phyloP scores from a whole-genome alignment of 2,113 vertebrate genomes.

The Sminthopsis crassicaudata region DNA sequence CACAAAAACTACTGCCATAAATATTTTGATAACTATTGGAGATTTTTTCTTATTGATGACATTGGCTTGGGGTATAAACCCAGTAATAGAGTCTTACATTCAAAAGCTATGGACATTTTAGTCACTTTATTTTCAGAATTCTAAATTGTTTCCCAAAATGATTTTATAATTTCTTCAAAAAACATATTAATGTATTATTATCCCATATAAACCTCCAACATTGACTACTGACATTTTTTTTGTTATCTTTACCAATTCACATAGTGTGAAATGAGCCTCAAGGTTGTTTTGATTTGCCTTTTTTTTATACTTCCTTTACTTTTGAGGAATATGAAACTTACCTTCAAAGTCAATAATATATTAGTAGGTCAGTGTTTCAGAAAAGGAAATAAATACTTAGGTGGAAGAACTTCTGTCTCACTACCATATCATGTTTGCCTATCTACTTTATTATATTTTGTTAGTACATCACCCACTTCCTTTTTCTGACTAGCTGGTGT shows the following conservation, averaged over 20 bases:
- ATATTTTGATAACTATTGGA: too few species aligned
- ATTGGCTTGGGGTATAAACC: too few species aligned
- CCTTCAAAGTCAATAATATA: neutral
- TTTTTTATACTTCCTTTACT: neutral
- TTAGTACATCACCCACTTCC: neutral
- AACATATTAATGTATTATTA: neutral
- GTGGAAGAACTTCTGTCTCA: neutral
- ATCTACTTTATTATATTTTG: neutral
- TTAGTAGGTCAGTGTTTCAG: neutral
- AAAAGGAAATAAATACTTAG: neutral
- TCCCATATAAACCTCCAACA: neutral
- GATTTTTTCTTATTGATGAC: too few species aligned
- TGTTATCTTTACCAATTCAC: neutral
- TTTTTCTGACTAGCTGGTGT: neutral
- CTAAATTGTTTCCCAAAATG: neutral
- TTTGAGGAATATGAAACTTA: neutral
- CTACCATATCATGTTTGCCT: neutral
- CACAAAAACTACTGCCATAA: too few species aligned
- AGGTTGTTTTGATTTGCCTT: neutral
- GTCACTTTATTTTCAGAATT: neutral
- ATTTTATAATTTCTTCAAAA: neutral
- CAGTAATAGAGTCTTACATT: neutral
- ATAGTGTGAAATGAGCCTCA: neutral
- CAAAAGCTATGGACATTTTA: neutral
- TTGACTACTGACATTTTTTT: neutral